Evolutionary conservation across 2,113 vertebrate species (phyloP).

Genomic region (Hipposideros armiger): DNA sequence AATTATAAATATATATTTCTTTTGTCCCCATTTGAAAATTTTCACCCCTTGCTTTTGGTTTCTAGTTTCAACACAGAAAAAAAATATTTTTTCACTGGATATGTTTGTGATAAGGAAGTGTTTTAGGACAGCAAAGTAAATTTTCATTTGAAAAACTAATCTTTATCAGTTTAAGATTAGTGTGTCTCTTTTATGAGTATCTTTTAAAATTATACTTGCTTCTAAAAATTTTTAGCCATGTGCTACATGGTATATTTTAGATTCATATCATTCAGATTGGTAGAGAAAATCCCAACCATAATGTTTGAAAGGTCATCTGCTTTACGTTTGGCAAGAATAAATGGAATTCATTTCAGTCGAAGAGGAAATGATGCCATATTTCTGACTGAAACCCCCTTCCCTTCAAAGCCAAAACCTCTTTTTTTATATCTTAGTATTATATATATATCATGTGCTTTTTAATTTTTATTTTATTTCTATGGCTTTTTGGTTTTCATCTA

Average conservation of each 20-base stretch:
- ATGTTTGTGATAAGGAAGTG: not conserved
- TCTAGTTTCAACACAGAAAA: not conserved
- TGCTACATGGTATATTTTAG: conserved; percentile 10
- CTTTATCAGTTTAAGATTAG: not conserved
- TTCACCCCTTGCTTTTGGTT: not conserved
- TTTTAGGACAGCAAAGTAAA: conserved; percentile 46
- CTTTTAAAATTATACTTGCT: not conserved
- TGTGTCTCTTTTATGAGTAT: not conserved
- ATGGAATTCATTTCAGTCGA: not conserved
- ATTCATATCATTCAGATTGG: not conserved
- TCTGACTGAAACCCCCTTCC: not conserved
- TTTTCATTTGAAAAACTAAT: conserved; percentile 33
- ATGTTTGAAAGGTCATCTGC: conserved; percentile 41
- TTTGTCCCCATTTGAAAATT: not conserved
- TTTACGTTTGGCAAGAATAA: conserved; percentile 51
- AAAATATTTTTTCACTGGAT: not conserved
- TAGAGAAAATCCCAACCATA: conserved; percentile 53
- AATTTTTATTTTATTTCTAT: not conserved
- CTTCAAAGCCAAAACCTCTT: conserved; percentile 14
- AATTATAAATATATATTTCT: not conserved
- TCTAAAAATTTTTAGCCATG: conserved; percentile 25
- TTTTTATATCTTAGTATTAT: not conserved
- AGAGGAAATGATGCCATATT: not conserved
- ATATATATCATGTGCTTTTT: not conserved
- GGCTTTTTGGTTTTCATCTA: not conserved